Percentiles rank a stretch among this genome's conserved stretches.
Conservation (phyloP, 2,797 vertebrate genomes). For the Orientallactaga sibirica region DNA sequence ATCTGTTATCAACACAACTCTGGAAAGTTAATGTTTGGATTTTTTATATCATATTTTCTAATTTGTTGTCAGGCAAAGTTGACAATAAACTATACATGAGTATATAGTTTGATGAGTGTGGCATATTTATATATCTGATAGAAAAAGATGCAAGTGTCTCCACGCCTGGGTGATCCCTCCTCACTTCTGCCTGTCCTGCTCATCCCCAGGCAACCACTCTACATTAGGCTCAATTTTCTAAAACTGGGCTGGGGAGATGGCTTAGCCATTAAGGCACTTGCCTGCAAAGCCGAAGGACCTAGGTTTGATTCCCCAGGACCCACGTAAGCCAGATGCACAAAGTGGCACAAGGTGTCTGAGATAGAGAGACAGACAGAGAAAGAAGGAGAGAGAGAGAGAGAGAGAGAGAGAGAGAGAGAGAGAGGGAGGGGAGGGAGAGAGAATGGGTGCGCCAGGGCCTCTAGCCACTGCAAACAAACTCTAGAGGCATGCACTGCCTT, state of each 20-base stretch:
- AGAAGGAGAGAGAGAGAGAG: no score
- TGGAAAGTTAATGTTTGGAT: neutral
- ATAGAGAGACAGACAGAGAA: no score
- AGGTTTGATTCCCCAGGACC: no score
- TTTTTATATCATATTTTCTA: conserved; percentile 28
- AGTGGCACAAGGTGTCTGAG: no score
- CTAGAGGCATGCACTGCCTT: no score
- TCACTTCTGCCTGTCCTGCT: neutral
- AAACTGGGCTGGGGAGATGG: neutral
- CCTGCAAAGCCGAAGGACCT: no score
- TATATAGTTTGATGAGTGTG: neutral
- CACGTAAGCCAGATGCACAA: no score
- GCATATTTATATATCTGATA: neutral
- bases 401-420: no score
- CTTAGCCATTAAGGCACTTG: no score
- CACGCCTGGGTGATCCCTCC: neutral
- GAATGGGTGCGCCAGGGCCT: no score
- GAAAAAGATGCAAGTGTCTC: neutral
- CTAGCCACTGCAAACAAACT: no score
- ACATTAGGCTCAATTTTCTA: neutral
- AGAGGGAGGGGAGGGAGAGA: no score
- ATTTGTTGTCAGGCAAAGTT: neutral
- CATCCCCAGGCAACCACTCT: neutral
- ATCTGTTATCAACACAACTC: neutral
- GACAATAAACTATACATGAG: neutral